These are phyloP conservation scores for Melitaea athalia DNA, from an alignment of 2,888 invertebrate species.

Conservation along the genomic window DNA sequence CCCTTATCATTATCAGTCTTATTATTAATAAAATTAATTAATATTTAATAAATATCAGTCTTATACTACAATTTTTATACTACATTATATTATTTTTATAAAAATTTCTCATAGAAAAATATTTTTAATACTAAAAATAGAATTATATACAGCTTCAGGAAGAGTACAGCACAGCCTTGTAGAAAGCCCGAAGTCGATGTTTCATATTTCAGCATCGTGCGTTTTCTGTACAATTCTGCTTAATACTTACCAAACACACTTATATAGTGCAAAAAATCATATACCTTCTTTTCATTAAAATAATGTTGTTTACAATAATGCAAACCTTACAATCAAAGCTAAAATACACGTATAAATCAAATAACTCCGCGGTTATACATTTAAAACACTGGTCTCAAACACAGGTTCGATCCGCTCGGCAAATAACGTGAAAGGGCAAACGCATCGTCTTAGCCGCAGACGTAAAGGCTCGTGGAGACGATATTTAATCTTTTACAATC, in stretches of 20 bases:
- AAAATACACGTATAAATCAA: conserved; percentile 5
- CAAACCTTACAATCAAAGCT: conserved; percentile 3
- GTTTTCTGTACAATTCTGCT: conserved; percentile 6
- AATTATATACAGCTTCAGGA: conserved; percentile 9
- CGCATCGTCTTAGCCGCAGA: conserved; percentile 52
- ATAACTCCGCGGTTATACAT: conserved; percentile 9
- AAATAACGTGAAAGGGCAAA: conserved; percentile 56
- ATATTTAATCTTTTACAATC: conserved; percentile 77
- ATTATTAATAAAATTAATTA: no score
- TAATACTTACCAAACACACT: conserved; percentile 20
- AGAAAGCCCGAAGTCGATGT: conserved; percentile 13
- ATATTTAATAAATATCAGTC: no score
- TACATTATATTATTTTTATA: not conserved
- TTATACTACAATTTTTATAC: not conserved
- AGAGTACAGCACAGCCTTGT: conserved; percentile 26
- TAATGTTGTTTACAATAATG: conserved; percentile 5
- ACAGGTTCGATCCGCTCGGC: conserved; percentile 73
- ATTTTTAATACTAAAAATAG: not conserved
- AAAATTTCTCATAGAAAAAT: not conserved
- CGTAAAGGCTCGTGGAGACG: conserved; percentile 58
- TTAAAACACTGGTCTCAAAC: conserved; percentile 44
- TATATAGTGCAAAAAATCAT: not conserved
- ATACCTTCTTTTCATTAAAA: not conserved
- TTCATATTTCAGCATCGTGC: conserved; percentile 12
- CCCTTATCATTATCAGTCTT: no score